Percentiles rank a stretch among this genome's conserved stretches.
phyloP scores from a whole-genome alignment of 2,113 vertebrate genomes.

The Ophiodon elongatus region DNA sequence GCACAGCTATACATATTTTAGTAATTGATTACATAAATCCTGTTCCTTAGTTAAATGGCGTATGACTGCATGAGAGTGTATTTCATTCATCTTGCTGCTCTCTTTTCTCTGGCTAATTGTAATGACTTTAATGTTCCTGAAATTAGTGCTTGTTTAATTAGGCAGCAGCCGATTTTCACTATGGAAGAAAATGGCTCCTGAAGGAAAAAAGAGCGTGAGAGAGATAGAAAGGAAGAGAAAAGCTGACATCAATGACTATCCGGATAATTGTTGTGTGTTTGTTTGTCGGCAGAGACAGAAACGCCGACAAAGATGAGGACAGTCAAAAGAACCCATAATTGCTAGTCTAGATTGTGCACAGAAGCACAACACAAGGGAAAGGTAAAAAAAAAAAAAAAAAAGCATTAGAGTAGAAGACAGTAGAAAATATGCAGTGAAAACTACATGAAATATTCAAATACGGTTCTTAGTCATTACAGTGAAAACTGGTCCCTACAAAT shows the following conservation, averaged over 20 bases:
- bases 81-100: slow-evolving; percentile 40
- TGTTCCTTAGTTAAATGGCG: slow-evolving; percentile 31
- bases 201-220: not conserved
- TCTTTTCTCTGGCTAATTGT: slow-evolving; percentile 59
- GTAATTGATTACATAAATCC: slow-evolving; percentile 29
- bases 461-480: not conserved
- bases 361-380: no score
- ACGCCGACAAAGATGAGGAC: not conserved
- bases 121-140: slow-evolving; percentile 77
- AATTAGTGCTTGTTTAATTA: slow-evolving; percentile 73
- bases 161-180: slow-evolving; percentile 53
- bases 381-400: no score
- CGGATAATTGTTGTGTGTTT: not conserved
- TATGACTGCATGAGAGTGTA: slow-evolving; percentile 29
- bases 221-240: not conserved
- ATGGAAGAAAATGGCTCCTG: slow-evolving; percentile 27
- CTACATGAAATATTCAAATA: not conserved
- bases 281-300: not conserved
- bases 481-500: not conserved
- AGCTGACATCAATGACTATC: slow-evolving; percentile 31
- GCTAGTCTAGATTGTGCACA: slow-evolving; percentile 25
- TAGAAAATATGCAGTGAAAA: not conserved
- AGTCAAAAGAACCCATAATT: slow-evolving; percentile 13
- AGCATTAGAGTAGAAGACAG: not conserved
- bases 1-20: slow-evolving; percentile 2